Evolutionary conservation across 2,797 vertebrate species (phyloP).

Genomic region (Chanos chanos): DNA sequence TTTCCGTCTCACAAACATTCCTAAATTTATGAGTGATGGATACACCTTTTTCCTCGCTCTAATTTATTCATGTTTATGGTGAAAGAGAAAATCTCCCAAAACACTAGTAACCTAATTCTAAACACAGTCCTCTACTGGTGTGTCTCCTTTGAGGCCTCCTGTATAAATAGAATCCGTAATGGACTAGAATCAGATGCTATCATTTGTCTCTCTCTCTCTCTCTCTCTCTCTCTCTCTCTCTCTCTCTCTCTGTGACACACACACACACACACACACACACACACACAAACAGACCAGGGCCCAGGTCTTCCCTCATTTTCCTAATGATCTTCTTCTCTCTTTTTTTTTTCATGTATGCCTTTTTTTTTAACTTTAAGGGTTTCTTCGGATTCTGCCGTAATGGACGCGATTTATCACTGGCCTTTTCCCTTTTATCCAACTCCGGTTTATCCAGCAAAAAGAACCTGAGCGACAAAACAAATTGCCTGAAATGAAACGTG

Average conservation of each 20-base stretch:
- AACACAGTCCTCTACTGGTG: slow-evolving; percentile 70
- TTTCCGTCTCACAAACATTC: too few relatives aligned
- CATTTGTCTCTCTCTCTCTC: slow-evolving; percentile 74
- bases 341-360: too few relatives aligned
- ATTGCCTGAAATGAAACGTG: slow-evolving; percentile 69
- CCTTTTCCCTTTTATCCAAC: slow-evolving; percentile 66
- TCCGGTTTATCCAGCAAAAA: slow-evolving; percentile 66
- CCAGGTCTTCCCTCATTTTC: slow-evolving; percentile 80
- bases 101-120: slow-evolving; percentile 78
- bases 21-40: slow-evolving; percentile 3
- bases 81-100: slow-evolving; percentile 69
- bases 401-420: slow-evolving; percentile 74
- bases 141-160: slow-evolving; percentile 73
- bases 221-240: too few relatives aligned
- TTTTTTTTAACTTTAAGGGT: slow-evolving; percentile 78
- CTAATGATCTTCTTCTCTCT: slow-evolving; percentile 81
- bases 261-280: neutral
- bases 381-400: slow-evolving; percentile 72
- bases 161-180: slow-evolving; percentile 83
- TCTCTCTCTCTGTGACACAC: too few relatives aligned
- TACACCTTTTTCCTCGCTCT: slow-evolving; percentile 13
- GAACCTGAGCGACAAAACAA: slow-evolving; percentile 74
- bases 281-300: slow-evolving; percentile 75
- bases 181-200: slow-evolving; percentile 74
- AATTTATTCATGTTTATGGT: slow-evolving; percentile 41